Conservation (phyloP, 53 echinoderm and acorn worm genomes). For the Apostichopus leukothele region DNA sequence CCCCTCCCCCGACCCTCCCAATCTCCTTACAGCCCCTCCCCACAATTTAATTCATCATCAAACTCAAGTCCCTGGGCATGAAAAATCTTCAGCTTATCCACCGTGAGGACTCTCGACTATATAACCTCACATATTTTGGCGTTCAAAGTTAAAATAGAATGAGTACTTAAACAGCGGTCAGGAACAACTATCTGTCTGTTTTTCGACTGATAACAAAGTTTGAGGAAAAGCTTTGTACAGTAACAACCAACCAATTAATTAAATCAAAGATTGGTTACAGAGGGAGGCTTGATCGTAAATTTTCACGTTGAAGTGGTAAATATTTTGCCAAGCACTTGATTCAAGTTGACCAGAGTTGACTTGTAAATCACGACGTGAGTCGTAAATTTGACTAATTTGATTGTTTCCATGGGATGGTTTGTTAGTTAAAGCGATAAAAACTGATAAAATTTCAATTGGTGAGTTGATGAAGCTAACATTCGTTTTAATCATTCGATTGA, state of each 20-base stretch:
- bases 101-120: too few species aligned
- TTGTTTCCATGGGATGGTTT: conserved; percentile 8
- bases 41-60: neutral
- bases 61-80: too few species aligned
- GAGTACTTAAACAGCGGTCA: neutral
- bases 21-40: neutral
- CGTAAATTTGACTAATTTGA: conserved; percentile 35
- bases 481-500: too few species aligned
- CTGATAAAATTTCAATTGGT: conserved; percentile 25
- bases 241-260: neutral
- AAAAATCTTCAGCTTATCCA: too few species aligned
- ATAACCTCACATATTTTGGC: neutral
- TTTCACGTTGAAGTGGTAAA: conserved; percentile 6
- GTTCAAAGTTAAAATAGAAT: neutral
- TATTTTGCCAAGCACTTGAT: neutral
- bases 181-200: neutral
- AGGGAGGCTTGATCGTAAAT: neutral
- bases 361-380: conserved; percentile 8
- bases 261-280: neutral
- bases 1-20: neutral
- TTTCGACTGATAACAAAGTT: conserved; percentile 1
- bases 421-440: conserved; percentile 31
- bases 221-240: neutral
- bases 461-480: neutral
- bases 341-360: conserved; percentile 9